Evolutionary conservation across 64 coral and sea anemone species (phyloP).

Genomic region (Pocillopora verrucosa): DNA sequence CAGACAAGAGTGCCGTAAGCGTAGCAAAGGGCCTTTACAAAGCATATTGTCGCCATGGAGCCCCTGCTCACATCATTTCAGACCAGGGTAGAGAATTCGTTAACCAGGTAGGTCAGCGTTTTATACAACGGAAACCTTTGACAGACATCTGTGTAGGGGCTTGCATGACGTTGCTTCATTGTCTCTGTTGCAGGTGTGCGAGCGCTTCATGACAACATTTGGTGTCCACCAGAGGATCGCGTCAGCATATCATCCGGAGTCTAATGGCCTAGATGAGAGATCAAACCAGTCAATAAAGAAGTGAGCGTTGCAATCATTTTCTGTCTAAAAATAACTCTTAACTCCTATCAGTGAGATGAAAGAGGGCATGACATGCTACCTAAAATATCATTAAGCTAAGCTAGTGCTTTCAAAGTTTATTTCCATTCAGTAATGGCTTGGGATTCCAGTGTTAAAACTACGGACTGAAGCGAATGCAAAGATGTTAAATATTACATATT

Average conservation of each 20-base stretch:
- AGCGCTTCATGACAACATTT: slow-evolving; percentile 25
- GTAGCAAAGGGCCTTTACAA: slow-evolving; percentile 56
- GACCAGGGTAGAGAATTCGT: slow-evolving; percentile 66
- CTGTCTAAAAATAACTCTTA: background rate
- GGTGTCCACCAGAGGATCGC: slow-evolving; percentile 44
- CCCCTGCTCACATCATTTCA: slow-evolving; percentile 51
- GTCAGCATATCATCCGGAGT: slow-evolving; percentile 48
- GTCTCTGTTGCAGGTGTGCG: background rate
- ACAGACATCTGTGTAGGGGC: too few relatives aligned
- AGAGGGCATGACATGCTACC: too few relatives aligned
- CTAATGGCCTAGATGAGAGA: slow-evolving; percentile 63
- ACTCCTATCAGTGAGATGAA: too few relatives aligned
- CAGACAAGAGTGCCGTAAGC: slow-evolving; percentile 46
- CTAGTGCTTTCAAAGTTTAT: too few relatives aligned
- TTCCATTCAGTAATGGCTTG: too few relatives aligned
- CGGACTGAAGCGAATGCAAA: too few relatives aligned
- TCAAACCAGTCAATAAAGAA: slow-evolving; percentile 44
- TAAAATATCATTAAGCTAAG: too few relatives aligned
- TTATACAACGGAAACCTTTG: background rate
- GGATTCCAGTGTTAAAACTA: too few relatives aligned
- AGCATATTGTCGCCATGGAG: slow-evolving; percentile 44
- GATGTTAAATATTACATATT: too few relatives aligned
- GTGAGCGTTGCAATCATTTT: background rate
- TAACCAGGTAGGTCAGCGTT: slow-evolving; percentile 24
- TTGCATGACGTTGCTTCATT: background rate